These are phyloP conservation scores for Magallana gigas DNA, from an alignment of 1,140 invertebrate genomes.

Conservation along the genomic window DNA sequence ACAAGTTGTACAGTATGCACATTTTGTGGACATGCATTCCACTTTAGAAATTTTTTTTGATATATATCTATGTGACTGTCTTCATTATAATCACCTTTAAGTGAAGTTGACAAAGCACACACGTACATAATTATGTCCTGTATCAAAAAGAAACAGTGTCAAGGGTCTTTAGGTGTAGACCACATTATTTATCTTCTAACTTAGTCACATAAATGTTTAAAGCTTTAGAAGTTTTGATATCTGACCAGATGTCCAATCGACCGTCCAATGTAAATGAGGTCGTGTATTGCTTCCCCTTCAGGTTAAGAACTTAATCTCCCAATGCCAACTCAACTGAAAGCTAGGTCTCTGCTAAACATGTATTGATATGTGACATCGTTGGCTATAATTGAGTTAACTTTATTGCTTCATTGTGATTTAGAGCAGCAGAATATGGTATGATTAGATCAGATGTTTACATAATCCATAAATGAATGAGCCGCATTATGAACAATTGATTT, in stretches of 20 bases:
- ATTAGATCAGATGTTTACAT: too few species aligned
- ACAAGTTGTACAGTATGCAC: too few species aligned
- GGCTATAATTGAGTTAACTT: too few species aligned
- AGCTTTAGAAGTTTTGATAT: not conserved
- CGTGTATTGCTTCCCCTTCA: not conserved
- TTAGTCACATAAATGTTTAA: conserved; percentile 24
- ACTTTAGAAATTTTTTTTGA: not conserved
- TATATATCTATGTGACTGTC: not conserved
- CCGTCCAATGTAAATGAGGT: conserved; percentile 15
- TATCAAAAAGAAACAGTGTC: conserved; percentile 4
- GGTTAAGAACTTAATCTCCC: not conserved
- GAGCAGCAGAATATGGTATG: too few species aligned
- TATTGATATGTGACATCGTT: too few species aligned
- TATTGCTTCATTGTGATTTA: too few species aligned
- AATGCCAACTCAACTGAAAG: too few species aligned
- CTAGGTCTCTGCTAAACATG: too few species aligned
- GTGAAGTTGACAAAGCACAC: not conserved
- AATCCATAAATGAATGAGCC: too few species aligned
- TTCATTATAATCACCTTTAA: not conserved
- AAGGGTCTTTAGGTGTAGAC: not conserved
- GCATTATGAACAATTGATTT: too few species aligned
- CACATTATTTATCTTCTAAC: not conserved
- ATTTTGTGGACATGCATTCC: too few species aligned
- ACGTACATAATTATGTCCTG: not conserved
- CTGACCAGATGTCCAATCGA: conserved; percentile 14